Percentiles rank a stretch among this genome's conserved stretches.
Conservation (phyloP, 2,113 vertebrate species). For the human (Homo sapiens) region DNA sequence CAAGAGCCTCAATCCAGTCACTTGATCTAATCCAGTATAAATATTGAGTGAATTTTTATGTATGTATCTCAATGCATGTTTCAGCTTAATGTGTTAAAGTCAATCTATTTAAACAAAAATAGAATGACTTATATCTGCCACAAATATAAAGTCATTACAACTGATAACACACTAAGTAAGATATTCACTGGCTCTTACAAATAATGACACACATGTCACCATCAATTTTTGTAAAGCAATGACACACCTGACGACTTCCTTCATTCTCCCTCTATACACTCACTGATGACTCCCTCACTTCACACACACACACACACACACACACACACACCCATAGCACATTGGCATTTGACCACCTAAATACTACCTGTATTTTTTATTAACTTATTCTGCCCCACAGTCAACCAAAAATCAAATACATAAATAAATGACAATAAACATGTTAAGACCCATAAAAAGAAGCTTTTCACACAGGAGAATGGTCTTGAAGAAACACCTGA, state of each 20-base stretch:
- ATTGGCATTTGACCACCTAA: not conserved
- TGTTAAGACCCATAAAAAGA: not conserved
- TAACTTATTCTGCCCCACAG: not conserved
- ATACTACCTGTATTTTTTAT: not conserved
- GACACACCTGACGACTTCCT: not conserved
- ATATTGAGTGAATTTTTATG: conserved; percentile 31
- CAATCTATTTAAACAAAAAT: conserved; percentile 45
- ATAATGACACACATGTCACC: not conserved
- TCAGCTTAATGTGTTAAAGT: conserved; percentile 23
- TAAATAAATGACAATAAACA: conserved; percentile 13
- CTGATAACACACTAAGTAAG: not conserved
- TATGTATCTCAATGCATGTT: not conserved
- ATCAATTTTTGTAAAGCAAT: not conserved
- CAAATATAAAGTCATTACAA: conserved; percentile 24
- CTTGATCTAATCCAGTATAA: conserved; percentile 45
- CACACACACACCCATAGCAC: not conserved
- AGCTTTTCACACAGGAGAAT: not conserved
- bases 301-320: not conserved
- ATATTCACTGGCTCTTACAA: not conserved
- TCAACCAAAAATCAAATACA: not conserved
- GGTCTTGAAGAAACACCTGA: not conserved
- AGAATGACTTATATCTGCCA: not conserved
- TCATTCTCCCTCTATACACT: not conserved
- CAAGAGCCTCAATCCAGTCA: conserved; percentile 32
- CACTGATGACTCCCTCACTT: not conserved